Evolutionary conservation across 1,140 invertebrate species (phyloP), one percentile per base, ranked within the genome.

Genomic region (Pararge aegeria): DNA sequence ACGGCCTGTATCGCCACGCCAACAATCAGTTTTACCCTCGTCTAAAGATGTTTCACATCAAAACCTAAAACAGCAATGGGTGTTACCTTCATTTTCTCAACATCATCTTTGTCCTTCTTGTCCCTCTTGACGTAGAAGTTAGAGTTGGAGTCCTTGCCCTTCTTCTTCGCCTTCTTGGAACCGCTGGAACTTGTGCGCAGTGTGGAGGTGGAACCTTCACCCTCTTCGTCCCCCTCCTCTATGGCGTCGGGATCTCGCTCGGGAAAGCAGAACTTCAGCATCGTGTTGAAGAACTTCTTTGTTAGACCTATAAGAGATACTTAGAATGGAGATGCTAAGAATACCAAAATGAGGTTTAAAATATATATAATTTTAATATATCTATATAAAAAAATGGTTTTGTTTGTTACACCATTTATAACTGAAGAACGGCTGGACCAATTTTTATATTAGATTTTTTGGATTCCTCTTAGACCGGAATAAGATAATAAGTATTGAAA

Each of bases 211-310:
- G 30, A 34, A 48, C 92, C 90, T 44, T 93, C 92, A 10, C 66
- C 75, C 48, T 93, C 93, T 34, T 91, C 89, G 6, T 92, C 92
- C 13, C 93, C 92, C 0, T 94, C 94, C 67, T 97, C 96, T 59
- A 95, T 94, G 20, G 93, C 93, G 59, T 96, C 96, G 0, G 96
- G 95, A 89, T 97, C 96, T 67, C 97, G 94, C 85, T 98, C 98
- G n/a, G 98, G 98, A 84, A 99, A 99, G 81, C 98, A 99, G 84
- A 99, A 99, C 80, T 96, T 97, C 69, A 99, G 93, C 95, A 99
- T 98, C 9, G 96, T 98, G 78, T 96, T 97, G 90, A 98, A 99
- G 86, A 99, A 99, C 80, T 98, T 97, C 86, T 98, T 98, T 0
- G 98, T 99, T 27, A 99, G 90, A 51, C 94, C 94, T 96, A 20